These are phyloP conservation scores for Acanthurus tractus DNA, from an alignment of 2,797 vertebrate genomes.

Conservation along the genomic window DNA sequence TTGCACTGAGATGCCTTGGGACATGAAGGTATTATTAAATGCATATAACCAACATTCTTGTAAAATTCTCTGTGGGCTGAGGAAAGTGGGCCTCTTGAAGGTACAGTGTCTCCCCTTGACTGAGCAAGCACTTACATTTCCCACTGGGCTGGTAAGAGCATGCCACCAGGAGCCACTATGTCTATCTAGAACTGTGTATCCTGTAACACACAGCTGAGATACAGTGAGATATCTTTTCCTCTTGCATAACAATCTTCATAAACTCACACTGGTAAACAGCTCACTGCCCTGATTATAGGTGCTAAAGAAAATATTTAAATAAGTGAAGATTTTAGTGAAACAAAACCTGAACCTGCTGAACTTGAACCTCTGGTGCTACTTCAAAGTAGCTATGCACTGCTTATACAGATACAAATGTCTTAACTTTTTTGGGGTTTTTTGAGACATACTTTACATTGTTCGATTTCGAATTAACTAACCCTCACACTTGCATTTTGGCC, in stretches of 20 bases:
- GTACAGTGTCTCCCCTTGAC: slow-evolving; percentile 31
- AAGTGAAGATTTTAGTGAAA: neutral
- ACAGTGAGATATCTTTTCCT: slow-evolving; percentile 8
- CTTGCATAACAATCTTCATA: slow-evolving; percentile 7
- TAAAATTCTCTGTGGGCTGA: slow-evolving; percentile 32
- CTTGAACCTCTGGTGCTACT: too few species aligned
- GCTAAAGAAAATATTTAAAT: neutral
- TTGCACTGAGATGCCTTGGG: slow-evolving; percentile 30
- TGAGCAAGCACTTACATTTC: slow-evolving; percentile 42
- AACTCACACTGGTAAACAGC: neutral
- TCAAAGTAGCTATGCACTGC: too few species aligned
- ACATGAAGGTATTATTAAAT: slow-evolving; percentile 50
- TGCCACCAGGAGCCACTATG: slow-evolving; percentile 25
- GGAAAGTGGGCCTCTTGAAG: slow-evolving; percentile 40
- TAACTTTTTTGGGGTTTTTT: too few species aligned
- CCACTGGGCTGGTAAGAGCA: slow-evolving; percentile 24
- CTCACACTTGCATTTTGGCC: too few species aligned
- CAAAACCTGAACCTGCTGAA: neutral
- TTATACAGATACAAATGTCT: too few species aligned
- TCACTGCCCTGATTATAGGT: neutral
- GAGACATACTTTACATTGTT: too few species aligned
- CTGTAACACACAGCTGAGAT: slow-evolving; percentile 1
- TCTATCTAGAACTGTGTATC: slow-evolving; percentile 12
- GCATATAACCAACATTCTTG: slow-evolving; percentile 37
- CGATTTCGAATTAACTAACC: too few species aligned